Evolutionary conservation across 2,888 invertebrate genomes (phyloP), one percentile per base, ranked within the genome.

Genomic region (Brachyptera putata): DNA sequence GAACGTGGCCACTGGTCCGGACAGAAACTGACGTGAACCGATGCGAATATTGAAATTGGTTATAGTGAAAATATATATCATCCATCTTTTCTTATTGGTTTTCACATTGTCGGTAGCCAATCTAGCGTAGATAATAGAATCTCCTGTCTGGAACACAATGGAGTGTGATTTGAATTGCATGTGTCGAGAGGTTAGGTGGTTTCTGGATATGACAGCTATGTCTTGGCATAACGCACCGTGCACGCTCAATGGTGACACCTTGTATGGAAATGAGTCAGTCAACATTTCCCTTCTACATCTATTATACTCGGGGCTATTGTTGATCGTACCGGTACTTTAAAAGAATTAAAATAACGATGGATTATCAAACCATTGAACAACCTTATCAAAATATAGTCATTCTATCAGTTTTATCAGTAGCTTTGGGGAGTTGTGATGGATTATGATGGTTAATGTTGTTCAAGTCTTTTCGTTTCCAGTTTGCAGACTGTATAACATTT

Each of bases 71-170:
- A 26, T 30, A 50, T 26, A 11, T 26, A n/a, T n/a, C n/a, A n/a
- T n/a, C n/a, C 49, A 50, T 50, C 25, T 50, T 50, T 50, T 50
- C 49, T 50, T 50, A 50, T 50, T 50, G 49, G 25, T 16, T n/a
- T 26, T 22, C 49, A 26, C 49, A 50, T 50, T 50, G 49, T 26
- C 2, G n/a, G n/a, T n/a, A n/a, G 14, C 16, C 49, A 25, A 14
- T 25, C 13, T 30, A 24, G 49, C 49, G 30, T 26, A 4, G 26
- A 50, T 50, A 50, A 50, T 26, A 13, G 16, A 24, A 50, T 50
- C n/a, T 26, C 26, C 3, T 18, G 21, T 11, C 18, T 3, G 43
- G 5, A 3, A 50, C 26, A 50, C 49, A 50, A 50, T 50, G 26
- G 49, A 25, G 3, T 26, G 26, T 25, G 30, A 50, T 50, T 26